A percentile compares a stretch with the other conserved stretches of the same genome.
Evolutionary conservation across 2,888 invertebrate genomes (phyloP).

Genomic region (Petrophora chlorosata): DNA sequence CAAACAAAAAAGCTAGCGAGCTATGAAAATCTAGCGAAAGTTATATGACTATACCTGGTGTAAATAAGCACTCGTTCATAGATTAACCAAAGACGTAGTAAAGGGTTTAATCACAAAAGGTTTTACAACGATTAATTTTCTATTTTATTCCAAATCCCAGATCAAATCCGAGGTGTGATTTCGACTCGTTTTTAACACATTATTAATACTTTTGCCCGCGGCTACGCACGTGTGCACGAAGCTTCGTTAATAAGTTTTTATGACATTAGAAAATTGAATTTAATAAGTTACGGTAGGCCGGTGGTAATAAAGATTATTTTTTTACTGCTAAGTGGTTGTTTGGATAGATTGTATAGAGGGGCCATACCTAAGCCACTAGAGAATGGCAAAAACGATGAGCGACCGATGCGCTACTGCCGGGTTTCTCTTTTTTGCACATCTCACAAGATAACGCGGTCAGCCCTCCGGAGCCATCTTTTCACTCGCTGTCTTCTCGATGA

Average conservation of each 20-base stretch:
- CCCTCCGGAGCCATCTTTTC: too few species aligned
- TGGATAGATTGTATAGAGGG: constrained; percentile 19
- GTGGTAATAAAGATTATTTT: constrained; percentile 37
- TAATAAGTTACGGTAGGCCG: constrained; percentile 37
- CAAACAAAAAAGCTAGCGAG: too few species aligned
- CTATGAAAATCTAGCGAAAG: too few species aligned
- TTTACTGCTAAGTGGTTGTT: constrained; percentile 32
- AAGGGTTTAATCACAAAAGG: constrained; percentile 16
- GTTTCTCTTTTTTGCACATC: too few species aligned
- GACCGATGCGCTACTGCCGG: too few species aligned
- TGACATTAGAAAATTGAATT: constrained; percentile 38
- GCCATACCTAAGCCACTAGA: constrained; percentile 1
- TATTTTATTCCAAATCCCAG: constrained; percentile 16
- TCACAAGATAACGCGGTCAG: too few species aligned
- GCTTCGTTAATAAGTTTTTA: constrained; percentile 33
- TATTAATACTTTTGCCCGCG: constrained; percentile 34
- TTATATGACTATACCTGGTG: background rate
- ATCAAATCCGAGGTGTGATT: constrained; percentile 31
- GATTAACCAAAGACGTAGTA: background rate
- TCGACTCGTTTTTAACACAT: constrained; percentile 33
- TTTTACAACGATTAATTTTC: constrained; percentile 19
- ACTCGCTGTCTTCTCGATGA: too few species aligned
- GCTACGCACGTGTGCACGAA: constrained; percentile 32
- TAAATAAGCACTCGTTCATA: background rate
- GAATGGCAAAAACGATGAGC: background rate